phyloP scores from a whole-genome alignment of 2,113 vertebrate genomes.

The Struthio camelus region DNA sequence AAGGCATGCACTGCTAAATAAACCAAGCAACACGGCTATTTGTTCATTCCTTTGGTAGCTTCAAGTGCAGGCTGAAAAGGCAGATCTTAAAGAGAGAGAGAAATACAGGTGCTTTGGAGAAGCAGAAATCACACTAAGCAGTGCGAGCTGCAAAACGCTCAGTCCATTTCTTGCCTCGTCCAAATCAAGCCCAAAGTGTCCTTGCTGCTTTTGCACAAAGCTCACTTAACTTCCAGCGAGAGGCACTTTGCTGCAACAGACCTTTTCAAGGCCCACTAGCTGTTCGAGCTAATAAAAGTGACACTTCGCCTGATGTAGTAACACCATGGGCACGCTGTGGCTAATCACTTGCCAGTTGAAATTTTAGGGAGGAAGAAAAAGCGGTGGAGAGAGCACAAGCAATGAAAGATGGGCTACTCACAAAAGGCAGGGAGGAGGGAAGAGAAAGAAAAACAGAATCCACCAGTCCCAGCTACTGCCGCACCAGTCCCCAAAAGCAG shows the following conservation, averaged over 20 bases:
- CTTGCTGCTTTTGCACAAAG: constrained; percentile 52
- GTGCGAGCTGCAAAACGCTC: neutral
- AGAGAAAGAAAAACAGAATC: neutral
- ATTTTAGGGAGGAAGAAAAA: neutral
- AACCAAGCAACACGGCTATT: neutral
- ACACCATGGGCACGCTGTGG: neutral
- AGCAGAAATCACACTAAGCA: neutral
- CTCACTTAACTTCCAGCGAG: constrained; percentile 27
- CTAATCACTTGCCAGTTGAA: neutral
- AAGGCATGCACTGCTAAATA: neutral
- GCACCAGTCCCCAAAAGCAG: neutral
- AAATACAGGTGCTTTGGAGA: neutral
- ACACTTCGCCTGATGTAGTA: neutral
- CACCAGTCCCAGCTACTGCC: no score
- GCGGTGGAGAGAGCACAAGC: neutral
- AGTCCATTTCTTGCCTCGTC: neutral
- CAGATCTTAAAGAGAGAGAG: neutral
- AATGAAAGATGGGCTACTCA: neutral
- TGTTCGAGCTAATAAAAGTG: neutral
- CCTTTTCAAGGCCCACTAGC: neutral
- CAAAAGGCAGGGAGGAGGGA: neutral
- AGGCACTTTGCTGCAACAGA: constrained; percentile 14
- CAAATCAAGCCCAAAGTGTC: constrained; percentile 12
- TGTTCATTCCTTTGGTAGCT: neutral
- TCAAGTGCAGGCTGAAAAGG: neutral